Conservation (phyloP, 2,113 vertebrate species). For the Anolis sagrei region DNA sequence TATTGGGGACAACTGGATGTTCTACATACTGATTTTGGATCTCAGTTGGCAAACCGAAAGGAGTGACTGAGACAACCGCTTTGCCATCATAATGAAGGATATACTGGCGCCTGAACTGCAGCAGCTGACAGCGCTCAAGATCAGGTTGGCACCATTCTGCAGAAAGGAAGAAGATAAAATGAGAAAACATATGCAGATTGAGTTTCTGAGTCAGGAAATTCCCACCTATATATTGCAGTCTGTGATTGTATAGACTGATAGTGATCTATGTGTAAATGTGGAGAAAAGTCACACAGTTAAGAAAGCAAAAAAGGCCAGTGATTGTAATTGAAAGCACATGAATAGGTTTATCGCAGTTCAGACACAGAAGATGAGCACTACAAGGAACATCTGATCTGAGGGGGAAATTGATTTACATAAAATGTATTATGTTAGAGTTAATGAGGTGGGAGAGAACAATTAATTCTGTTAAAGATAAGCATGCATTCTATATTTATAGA, state of each 20-base stretch:
- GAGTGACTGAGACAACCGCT: constrained; percentile 33
- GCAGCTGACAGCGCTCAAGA: constrained; percentile 5
- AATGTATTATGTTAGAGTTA: neutral
- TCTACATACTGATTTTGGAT: constrained; percentile 40
- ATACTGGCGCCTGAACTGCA: constrained; percentile 44
- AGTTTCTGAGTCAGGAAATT: neutral
- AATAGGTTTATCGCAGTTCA: neutral
- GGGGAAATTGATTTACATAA: neutral
- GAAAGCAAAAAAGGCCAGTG: neutral
- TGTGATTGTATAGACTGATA: neutral
- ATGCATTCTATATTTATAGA: neutral
- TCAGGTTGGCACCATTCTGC: constrained; percentile 48
- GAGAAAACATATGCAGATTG: neutral
- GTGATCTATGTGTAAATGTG: neutral
- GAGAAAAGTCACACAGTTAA: neutral
- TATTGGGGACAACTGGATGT: neutral
- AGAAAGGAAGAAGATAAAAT: neutral
- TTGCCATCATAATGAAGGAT: constrained; percentile 29
- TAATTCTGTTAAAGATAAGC: neutral
- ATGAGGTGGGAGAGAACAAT: neutral
- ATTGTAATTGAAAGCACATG: neutral
- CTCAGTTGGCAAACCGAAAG: constrained; percentile 33
- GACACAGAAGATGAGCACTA: neutral
- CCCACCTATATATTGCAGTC: neutral
- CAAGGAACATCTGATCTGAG: too few relatives aligned